These are phyloP conservation scores for Bradypus variegatus DNA, from an alignment of 2,797 vertebrate genomes.

Conservation along the genomic window DNA sequence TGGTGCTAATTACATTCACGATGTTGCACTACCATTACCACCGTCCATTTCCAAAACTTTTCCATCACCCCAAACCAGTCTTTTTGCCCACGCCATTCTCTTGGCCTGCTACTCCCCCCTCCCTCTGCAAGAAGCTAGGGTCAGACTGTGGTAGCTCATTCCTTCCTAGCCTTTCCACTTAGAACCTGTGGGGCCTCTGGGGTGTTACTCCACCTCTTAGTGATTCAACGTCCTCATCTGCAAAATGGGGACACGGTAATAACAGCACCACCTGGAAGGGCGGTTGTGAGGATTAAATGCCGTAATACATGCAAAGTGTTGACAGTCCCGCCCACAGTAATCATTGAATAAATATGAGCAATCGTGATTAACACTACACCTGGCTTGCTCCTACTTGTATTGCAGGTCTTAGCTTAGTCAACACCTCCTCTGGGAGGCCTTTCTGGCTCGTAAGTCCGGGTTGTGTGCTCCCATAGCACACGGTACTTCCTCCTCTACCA, in stretches of 20 bases:
- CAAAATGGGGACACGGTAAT: neutral
- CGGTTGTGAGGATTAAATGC: neutral
- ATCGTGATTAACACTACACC: neutral
- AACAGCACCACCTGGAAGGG: neutral
- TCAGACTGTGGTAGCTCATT: neutral
- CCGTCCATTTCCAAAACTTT: no score
- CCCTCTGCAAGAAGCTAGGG: neutral
- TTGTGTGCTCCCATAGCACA: neutral
- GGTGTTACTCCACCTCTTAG: neutral
- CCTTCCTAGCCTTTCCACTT: neutral
- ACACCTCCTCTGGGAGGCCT: neutral
- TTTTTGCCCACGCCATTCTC: neutral
- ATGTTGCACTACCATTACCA: no score
- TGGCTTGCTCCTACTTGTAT: neutral
- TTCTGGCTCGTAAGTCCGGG: neutral
- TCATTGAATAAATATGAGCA: neutral
- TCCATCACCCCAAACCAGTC: neutral
- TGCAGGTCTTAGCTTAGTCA: slow-evolving; percentile 37
- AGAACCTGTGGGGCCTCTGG: neutral
- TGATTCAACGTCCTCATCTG: slow-evolving; percentile 11
- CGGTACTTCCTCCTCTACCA: neutral
- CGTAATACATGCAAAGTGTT: neutral
- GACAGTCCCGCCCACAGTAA: neutral
- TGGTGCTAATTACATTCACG: no score
- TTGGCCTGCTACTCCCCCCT: neutral